These are phyloP conservation scores for Pterocles burchelli DNA, from an alignment of 2,113 vertebrate genomes.

Conservation along the genomic window DNA sequence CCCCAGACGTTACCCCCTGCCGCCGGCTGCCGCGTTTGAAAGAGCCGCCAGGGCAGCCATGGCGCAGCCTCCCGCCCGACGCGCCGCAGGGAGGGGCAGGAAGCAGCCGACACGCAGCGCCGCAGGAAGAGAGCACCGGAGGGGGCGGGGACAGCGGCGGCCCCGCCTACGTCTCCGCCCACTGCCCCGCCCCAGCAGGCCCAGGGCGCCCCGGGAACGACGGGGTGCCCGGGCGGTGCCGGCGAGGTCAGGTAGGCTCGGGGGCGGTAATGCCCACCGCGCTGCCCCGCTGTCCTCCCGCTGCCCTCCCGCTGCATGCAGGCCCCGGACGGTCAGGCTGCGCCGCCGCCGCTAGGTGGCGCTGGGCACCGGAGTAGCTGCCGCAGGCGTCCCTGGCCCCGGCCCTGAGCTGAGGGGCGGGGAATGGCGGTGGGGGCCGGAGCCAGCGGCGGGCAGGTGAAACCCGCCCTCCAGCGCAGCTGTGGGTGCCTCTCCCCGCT, in stretches of 20 bases:
- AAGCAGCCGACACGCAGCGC: neutral
- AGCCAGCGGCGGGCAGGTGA: neutral
- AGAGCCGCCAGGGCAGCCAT: constrained; percentile 26
- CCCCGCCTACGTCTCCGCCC: neutral
- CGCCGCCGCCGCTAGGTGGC: neutral
- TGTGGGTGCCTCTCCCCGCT: neutral
- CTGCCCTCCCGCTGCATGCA: neutral
- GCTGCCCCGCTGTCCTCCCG: neutral
- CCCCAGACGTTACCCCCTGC: neutral
- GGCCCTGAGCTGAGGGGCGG: too few relatives aligned
- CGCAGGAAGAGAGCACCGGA: neutral
- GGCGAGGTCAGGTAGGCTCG: too few relatives aligned
- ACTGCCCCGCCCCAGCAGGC: too few relatives aligned
- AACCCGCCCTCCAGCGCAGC: too few relatives aligned
- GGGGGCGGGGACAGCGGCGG: neutral
- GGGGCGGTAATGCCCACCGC: too few relatives aligned
- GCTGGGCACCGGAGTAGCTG: neutral
- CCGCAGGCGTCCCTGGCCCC: too few relatives aligned
- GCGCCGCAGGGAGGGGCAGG: neutral
- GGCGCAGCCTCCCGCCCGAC: neutral
- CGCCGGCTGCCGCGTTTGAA: constrained; percentile 42
- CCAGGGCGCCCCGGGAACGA: rapidly evolving
- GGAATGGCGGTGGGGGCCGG: too few relatives aligned
- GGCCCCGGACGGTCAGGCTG: too few relatives aligned
- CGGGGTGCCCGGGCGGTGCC: too few relatives aligned